A percentile compares a stretch with the other conserved stretches of the same genome.
phyloP scores from a whole-genome alignment of 2,888 invertebrate species.

The Helicoverpa assulta region DNA sequence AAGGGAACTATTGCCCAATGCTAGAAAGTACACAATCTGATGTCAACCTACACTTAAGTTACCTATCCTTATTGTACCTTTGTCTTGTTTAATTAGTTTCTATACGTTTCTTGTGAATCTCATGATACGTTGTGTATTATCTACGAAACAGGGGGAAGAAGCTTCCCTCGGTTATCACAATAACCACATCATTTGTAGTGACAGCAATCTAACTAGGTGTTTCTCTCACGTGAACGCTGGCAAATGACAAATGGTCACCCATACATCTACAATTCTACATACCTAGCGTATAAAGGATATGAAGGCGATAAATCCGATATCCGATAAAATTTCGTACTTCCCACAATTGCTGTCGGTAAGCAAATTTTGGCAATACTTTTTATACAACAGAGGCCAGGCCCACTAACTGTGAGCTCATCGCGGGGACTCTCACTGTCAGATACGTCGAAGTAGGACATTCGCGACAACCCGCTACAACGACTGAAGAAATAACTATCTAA shows the following conservation, averaged over 20 bases:
- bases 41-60: no score
- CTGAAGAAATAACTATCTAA: conserved; percentile 3
- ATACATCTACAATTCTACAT: no score
- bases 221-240: conserved; percentile 47
- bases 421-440: background rate
- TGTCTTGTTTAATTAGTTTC: no score
- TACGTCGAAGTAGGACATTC: conserved; percentile 28
- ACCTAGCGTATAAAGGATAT: no score
- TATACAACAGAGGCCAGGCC: conserved; percentile 26
- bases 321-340: background rate
- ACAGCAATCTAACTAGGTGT: conserved; percentile 37
- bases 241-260: conserved; percentile 34
- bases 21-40: no score
- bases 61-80: no score
- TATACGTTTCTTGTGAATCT: no score
- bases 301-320: conserved; percentile 21
- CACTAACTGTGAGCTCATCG: conserved; percentile 37
- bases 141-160: background rate
- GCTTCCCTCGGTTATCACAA: conserved; percentile 29
- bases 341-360: background rate
- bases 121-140: background rate
- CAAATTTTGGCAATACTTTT: background rate
- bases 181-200: conserved; percentile 21
- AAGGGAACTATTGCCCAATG: no score
- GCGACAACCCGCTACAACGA: conserved; percentile 25